Evolutionary conservation across 2,113 vertebrate species (phyloP).

Genomic region (Eudyptes chrysolophus): DNA sequence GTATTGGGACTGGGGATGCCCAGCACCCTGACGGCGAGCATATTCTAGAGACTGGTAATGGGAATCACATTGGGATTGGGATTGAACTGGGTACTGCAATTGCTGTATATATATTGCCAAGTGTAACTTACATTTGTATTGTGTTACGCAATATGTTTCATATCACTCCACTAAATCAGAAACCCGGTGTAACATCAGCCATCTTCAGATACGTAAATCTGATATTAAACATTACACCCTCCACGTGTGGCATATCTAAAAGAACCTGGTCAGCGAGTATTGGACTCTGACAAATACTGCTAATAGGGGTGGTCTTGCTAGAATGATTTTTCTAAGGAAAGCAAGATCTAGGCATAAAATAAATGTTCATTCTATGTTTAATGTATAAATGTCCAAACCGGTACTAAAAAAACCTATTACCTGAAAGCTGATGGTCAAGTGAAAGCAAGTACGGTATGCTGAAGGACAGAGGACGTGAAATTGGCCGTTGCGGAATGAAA

Average conservation of each 20-base stretch:
- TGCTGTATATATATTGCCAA: accelerated
- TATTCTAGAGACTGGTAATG: accelerated
- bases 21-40: neutral
- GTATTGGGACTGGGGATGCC: neutral
- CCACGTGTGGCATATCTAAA: neutral
- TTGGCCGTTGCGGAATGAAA: neutral
- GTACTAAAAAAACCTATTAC: neutral
- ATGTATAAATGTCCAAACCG: neutral
- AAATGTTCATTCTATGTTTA: neutral
- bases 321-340: neutral
- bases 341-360: neutral
- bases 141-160: neutral
- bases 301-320: neutral
- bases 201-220: neutral
- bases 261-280: neutral
- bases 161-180: neutral
- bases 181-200: neutral
- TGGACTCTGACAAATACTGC: neutral
- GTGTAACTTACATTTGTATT: neutral
- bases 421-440: neutral
- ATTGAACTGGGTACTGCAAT: neutral
- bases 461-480: neutral
- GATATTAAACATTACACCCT: neutral
- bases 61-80: neutral
- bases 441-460: neutral